Evolutionary conservation across 1,140 invertebrate genomes (phyloP), one percentile per base, ranked within the genome.

Genomic region (Periplaneta americana): DNA sequence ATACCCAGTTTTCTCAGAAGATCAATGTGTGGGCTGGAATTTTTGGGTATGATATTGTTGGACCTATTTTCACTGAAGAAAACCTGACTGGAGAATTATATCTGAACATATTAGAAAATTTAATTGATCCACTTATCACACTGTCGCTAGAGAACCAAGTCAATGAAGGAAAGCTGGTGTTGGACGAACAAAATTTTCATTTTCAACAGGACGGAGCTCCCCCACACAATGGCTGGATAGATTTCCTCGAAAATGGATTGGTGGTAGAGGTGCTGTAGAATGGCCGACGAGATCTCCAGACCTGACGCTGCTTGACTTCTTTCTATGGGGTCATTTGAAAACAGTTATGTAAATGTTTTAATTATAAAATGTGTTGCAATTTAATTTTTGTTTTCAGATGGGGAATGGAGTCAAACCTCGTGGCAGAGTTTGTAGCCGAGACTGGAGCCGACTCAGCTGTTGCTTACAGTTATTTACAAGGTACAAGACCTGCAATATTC

Each of bases 391-490:
- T 28, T 79, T 75, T 9, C 81, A 84, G 84, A 83, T 84, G 78
- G 81, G 82, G 84, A 81, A 85, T 85, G 84, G 84, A 85, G 84
- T 84, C 82, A 75, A 82, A 82, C 37, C 82, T 84, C 35, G 80
- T 88, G 35, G 85, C 86, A n/a, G 86, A 87, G 82, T 87, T 87
- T 82, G 85, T 87, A 80, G 84, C 85, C 37, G 83, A 85, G 75
- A 87, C 87, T 78, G 85, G 84, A 77, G 84, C 86, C 78, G 86
- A 87, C 78, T 83, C 85, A 37, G 82, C 84, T 79, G 82, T 86
- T 33, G 87, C 87, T 33, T 83, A 84, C 78, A 86, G 87, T 80
- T 83, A 87, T 33, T 82, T 88, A 33, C 85, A 87, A 84, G 85
- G 87, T 88, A 83, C 48, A 22, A 39, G 18, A 79, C 18, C 11